These are phyloP conservation scores for Drosophila cracens DNA, from an alignment of 2,888 invertebrate species.

Conservation along the genomic window DNA sequence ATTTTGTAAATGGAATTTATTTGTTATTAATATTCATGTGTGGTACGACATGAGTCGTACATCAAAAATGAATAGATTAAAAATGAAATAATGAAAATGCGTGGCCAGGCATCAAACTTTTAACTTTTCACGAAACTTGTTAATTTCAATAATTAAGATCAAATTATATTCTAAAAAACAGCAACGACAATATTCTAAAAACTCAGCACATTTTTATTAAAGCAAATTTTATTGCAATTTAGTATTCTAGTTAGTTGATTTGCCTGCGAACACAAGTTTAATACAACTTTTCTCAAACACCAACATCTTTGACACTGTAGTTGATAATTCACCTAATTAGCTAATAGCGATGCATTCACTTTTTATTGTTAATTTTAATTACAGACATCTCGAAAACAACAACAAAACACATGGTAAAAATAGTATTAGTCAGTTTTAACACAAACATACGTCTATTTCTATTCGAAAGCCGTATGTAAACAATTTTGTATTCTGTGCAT, in stretches of 20 bases:
- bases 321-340: slow-evolving; percentile 11
- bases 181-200: slow-evolving; percentile 24
- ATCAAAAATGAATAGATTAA: slow-evolving; percentile 29
- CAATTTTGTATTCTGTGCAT: not conserved
- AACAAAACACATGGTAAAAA: not conserved
- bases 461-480: not conserved
- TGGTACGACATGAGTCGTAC: slow-evolving; percentile 33
- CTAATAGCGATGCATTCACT: slow-evolving; percentile 34
- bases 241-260: slow-evolving; percentile 46
- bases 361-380: not conserved
- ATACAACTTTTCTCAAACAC: slow-evolving; percentile 21
- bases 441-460: not conserved
- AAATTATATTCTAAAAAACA: slow-evolving; percentile 39
- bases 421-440: not conserved
- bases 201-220: slow-evolving; percentile 39
- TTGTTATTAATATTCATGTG: slow-evolving; percentile 45
- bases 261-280: slow-evolving; percentile 39
- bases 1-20: slow-evolving; percentile 34
- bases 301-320: slow-evolving; percentile 29
- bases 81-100: slow-evolving; percentile 78
- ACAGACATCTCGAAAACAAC: not conserved
- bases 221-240: slow-evolving; percentile 34
- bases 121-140: slow-evolving; percentile 60
- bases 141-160: slow-evolving; percentile 39
- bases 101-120: slow-evolving; percentile 84